phyloP scores from a whole-genome alignment of 2,797 vertebrate species.

The Melanogrammus aeglefinus region DNA sequence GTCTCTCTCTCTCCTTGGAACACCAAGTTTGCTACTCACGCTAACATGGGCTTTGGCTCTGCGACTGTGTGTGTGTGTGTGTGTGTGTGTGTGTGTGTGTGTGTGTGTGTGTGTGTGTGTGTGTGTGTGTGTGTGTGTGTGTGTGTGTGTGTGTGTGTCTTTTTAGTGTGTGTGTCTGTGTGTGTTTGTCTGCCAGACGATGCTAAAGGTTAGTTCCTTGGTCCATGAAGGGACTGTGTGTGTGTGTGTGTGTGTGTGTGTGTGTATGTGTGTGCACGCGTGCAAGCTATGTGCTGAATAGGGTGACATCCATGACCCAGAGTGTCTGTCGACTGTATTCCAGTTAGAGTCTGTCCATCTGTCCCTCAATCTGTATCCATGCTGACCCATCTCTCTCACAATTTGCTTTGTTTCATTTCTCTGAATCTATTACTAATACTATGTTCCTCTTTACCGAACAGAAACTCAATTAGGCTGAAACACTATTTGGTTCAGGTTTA shows the following conservation, averaged over 20 bases:
- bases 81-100: too few relatives aligned
- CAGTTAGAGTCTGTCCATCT: constrained; percentile 19
- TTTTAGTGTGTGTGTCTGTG: too few relatives aligned
- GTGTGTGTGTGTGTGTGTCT: too few relatives aligned
- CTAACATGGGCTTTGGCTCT: too few relatives aligned
- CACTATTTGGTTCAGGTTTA: too few relatives aligned
- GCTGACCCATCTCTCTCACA: not conserved
- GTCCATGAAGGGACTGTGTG: not conserved
- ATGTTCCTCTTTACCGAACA: not conserved
- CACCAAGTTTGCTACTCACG: too few relatives aligned
- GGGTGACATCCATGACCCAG: not conserved
- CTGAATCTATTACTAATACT: not conserved
- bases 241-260: not conserved
- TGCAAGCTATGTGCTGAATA: not conserved
- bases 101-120: too few relatives aligned
- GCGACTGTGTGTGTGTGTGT: too few relatives aligned
- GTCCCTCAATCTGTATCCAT: constrained; percentile 4
- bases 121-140: too few relatives aligned
- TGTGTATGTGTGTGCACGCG: not conserved
- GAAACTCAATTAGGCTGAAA: not conserved
- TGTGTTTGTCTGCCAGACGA: too few relatives aligned
- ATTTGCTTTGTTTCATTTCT: not conserved
- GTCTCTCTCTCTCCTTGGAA: too few relatives aligned
- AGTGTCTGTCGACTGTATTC: constrained; percentile 7
- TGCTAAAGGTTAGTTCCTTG: not conserved